phyloP scores from a whole-genome alignment of 2,888 invertebrate genomes.

The Hartigia nigra region DNA sequence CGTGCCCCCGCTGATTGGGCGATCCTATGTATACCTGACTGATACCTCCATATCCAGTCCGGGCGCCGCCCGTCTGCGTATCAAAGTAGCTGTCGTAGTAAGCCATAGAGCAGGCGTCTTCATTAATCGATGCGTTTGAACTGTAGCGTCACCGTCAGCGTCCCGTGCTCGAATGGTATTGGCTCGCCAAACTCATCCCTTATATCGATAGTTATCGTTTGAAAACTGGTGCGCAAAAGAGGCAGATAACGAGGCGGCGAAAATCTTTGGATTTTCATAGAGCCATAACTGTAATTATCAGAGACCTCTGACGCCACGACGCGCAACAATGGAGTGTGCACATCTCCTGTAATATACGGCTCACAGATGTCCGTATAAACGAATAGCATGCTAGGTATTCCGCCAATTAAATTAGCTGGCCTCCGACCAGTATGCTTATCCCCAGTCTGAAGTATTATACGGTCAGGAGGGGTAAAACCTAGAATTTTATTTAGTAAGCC shows the following conservation, averaged over 20 bases:
- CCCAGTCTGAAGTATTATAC: no score
- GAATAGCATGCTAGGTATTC: slow-evolving; percentile 28
- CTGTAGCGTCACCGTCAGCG: not conserved
- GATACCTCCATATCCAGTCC: not conserved
- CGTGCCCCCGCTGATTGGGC: slow-evolving; percentile 8
- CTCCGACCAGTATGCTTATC: no score
- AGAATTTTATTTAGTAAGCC: no score
- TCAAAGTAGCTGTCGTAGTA: no score
- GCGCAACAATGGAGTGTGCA: slow-evolving; percentile 36
- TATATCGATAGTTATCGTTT: slow-evolving; percentile 27
- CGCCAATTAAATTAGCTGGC: slow-evolving; percentile 11
- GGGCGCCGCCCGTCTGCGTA: not conserved
- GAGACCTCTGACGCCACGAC: slow-evolving; percentile 36
- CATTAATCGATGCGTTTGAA: no score
- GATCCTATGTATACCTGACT: not conserved
- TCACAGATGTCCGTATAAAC: slow-evolving; percentile 42
- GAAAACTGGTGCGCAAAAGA: slow-evolving; percentile 24
- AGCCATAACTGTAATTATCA: slow-evolving; percentile 26
- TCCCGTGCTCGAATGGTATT: slow-evolving; percentile 24
- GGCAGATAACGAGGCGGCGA: slow-evolving; percentile 30
- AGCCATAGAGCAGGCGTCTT: no score
- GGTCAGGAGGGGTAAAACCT: not conserved
- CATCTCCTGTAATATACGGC: slow-evolving; percentile 42
- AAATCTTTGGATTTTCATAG: slow-evolving; percentile 22
- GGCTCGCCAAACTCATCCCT: slow-evolving; percentile 16